Base-by-base conservation (phyloP, 1,140 invertebrate species). In the Hyles euphorbiae region DNA sequence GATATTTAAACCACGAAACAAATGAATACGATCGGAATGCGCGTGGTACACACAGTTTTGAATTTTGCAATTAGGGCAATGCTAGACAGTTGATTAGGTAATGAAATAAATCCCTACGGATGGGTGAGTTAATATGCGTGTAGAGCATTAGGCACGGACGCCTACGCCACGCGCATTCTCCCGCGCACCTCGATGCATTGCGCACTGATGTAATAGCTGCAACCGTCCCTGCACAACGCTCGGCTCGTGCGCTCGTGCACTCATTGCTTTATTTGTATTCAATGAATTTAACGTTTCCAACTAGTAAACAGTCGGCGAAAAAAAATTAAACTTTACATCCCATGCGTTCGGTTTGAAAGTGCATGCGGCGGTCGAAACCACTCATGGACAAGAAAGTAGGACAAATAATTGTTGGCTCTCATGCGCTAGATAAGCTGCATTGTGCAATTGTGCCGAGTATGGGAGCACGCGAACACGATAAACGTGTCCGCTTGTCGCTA, bases 361-460 rank as follows among this genome's bases (percentile, higher is more conserved):
- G 65, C 67, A 66, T 72, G 61, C 73, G 73, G 76, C 79, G 65
- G 64, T 61, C 61, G 66, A 70, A 78, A 65, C 70, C 48, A 51
- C 49, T 63, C 56, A 50, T 62, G 58, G 45, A 58, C 53, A 67
- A 60, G 78, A 87, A 87, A 81, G 76, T 87, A 63, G 83, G 77
- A 63, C 81, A 78, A 83, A 73, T 78, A 84, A 79, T 82, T 81
- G 74, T 74, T 72, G 65, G 66, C 70, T 80, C 75, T 75, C 74
- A 60, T 77, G 70, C 60, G 73, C 76, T 75, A 85, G 81, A 82
- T 87, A 84, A 85, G 78, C 72, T 83, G 78, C 80, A 79, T 82
- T 83, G 78, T 84, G 77, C 83, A 84, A 84, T 74, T 70, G 69
- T 60, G 58, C 56, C 63, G 57, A 70, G 65, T 69, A 75, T 72